phyloP scores from a whole-genome alignment of 2,888 invertebrate genomes.

The Nomada flava region DNA sequence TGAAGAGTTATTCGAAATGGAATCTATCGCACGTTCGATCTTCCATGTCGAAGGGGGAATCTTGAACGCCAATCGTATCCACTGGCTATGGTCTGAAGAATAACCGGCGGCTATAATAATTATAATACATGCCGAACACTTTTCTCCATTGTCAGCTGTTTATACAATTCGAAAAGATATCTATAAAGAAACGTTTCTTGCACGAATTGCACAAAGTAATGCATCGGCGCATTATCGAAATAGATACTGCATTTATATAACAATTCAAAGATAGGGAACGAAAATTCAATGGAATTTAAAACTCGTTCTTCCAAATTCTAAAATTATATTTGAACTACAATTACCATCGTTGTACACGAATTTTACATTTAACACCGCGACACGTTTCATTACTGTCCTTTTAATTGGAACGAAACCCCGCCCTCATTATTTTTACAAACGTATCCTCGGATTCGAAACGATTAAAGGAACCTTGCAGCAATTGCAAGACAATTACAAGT shows the following conservation, averaged over 20 bases:
- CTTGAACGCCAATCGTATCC: not conserved
- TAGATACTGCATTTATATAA: not conserved
- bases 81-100: not conserved
- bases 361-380: too few relatives aligned
- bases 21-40: conserved; percentile 8
- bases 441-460: not conserved
- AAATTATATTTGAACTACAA: not conserved
- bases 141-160: not conserved
- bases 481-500: not conserved
- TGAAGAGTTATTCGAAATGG: not conserved
- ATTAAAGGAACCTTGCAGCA: not conserved
- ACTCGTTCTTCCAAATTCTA: not conserved
- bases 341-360: not conserved
- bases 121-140: not conserved
- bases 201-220: too few relatives aligned
- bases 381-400: too few relatives aligned
- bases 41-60: not conserved
- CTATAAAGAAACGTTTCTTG: too few relatives aligned
- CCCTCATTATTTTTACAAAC: too few relatives aligned
- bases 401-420: too few relatives aligned
- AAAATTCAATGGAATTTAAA: not conserved
- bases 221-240: too few relatives aligned
- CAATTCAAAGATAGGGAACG: not conserved
- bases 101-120: too few relatives aligned
- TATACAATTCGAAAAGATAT: too few relatives aligned